A percentile compares a stretch with the other conserved stretches of the same genome.
phyloP scores from a whole-genome alignment of 2,888 invertebrate genomes.

The Mesorhabditis spiculigera region DNA sequence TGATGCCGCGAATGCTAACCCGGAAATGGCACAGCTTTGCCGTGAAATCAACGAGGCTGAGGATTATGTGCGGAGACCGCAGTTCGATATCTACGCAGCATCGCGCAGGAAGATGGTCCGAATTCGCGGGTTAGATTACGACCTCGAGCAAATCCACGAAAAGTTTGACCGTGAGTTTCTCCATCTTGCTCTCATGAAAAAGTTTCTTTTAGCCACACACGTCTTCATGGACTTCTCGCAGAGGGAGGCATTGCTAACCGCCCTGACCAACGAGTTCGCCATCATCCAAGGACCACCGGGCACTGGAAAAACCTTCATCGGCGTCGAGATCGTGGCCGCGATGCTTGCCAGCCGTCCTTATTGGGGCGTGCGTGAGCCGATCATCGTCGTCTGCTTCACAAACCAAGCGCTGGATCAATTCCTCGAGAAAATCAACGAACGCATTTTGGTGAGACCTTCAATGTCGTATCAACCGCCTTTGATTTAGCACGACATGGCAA shows the following conservation, averaged over 20 bases:
- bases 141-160: too few species aligned
- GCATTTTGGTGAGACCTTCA: background rate
- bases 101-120: conserved; percentile 20
- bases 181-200: too few species aligned
- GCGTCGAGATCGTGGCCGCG: conserved; percentile 29
- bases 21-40: background rate
- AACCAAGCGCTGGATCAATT: conserved; percentile 85
- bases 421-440: conserved; percentile 67
- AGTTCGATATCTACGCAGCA: background rate
- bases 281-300: conserved; percentile 21
- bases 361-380: conserved; percentile 62
- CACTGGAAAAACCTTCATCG: conserved; percentile 42
- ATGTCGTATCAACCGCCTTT: background rate
- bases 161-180: too few species aligned
- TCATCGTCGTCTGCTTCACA: conserved; percentile 77
- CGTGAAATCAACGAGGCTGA: background rate
- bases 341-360: conserved; percentile 32
- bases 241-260: conserved; percentile 67
- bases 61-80: background rate
- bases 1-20: background rate
- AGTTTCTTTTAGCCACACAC: too few species aligned
- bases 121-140: too few species aligned
- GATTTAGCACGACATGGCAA: background rate
- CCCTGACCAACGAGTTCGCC: conserved; percentile 14
- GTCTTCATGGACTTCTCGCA: conserved; percentile 69